These are phyloP conservation scores for Heliconius himera DNA, from an alignment of 1,140 invertebrate genomes.

Conservation along the genomic window DNA sequence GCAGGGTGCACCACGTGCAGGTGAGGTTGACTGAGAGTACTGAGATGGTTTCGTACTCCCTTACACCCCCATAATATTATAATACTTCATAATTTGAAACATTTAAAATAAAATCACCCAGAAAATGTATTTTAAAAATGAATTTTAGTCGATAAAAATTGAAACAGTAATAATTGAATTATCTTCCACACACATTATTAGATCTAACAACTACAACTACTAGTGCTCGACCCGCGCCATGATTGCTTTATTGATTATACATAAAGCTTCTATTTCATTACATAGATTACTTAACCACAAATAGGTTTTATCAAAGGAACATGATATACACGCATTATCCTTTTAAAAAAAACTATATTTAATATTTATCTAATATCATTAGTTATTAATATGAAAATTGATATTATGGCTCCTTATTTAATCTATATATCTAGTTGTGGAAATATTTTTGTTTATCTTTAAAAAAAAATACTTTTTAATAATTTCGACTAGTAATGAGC, in stretches of 20 bases:
- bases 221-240: neutral
- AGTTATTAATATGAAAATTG: neutral
- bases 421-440: no score
- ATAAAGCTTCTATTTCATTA: constrained; percentile 7
- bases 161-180: neutral
- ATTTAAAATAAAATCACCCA: no score
- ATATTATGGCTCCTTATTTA: neutral
- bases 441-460: neutral
- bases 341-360: neutral
- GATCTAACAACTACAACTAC: neutral
- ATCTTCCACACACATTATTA: neutral
- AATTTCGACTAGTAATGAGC: no score
- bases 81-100: no score
- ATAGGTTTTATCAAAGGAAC: neutral
- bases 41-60: no score
- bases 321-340: neutral
- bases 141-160: neutral
- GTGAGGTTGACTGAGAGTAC: no score
- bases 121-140: neutral
- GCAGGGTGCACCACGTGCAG: no score
- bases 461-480: neutral
- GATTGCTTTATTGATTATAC: constrained; percentile 4
- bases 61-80: no score
- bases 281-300: neutral
- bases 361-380: neutral